Percentiles rank a stretch among this genome's conserved stretches.
These are phyloP conservation scores for Collichthys lucidus DNA, from an alignment of 2,113 vertebrate genomes.

Conservation along the genomic window DNA sequence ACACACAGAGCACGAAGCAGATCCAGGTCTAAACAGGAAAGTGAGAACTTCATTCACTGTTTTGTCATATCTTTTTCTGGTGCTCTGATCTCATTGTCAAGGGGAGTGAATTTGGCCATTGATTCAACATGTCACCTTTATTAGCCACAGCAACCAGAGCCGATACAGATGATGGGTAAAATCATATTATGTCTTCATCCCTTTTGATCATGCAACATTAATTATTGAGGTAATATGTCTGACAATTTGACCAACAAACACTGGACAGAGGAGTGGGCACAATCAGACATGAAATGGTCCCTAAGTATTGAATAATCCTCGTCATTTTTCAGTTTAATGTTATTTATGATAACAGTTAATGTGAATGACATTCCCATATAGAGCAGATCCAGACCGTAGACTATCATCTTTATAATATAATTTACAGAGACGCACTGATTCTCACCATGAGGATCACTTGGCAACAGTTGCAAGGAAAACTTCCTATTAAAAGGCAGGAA, in stretches of 20 bases:
- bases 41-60: neutral
- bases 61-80: conserved; percentile 5
- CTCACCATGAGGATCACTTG: too few species aligned
- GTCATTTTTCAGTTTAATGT: too few species aligned
- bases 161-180: neutral
- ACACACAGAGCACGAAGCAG: conserved; percentile 14
- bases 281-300: too few species aligned
- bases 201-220: neutral
- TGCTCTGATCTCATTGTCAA: conserved; percentile 7
- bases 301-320: too few species aligned
- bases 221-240: neutral
- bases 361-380: too few species aligned
- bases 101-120: neutral
- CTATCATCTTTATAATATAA: too few species aligned
- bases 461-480: too few species aligned
- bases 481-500: too few species aligned
- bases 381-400: too few species aligned
- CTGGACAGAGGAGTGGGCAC: too few species aligned
- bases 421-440: too few species aligned
- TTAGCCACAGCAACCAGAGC: neutral
- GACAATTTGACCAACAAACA: neutral
- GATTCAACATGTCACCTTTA: neutral
- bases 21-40: conserved; percentile 8
- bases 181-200: neutral
- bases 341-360: too few species aligned